Percentiles rank a stretch among this genome's conserved stretches.
phyloP scores from a whole-genome alignment of 1,140 invertebrate genomes.

The Lepidurus couesii region DNA sequence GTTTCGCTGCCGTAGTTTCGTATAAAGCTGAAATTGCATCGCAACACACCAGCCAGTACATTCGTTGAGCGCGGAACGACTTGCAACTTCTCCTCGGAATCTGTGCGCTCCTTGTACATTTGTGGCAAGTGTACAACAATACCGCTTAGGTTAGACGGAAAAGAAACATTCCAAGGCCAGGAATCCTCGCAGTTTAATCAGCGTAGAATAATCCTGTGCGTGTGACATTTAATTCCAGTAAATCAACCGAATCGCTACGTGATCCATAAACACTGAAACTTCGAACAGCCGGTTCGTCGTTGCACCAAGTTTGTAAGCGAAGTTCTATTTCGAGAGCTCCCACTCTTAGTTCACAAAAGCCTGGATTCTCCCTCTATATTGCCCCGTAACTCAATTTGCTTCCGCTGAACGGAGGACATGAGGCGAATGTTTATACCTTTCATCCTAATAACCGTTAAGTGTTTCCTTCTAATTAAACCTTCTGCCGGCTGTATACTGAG shows the following conservation, averaged over 20 bases:
- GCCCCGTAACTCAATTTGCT: not conserved
- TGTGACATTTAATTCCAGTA: not conserved
- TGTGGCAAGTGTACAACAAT: not conserved
- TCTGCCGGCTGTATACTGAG: not conserved
- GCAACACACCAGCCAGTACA: not conserved
- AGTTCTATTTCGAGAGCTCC: too few species aligned
- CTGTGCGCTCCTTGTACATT: too few species aligned
- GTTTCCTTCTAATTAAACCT: slow-evolving; percentile 3
- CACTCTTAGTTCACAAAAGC: not conserved
- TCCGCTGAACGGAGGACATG: not conserved
- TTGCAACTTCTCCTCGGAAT: too few species aligned
- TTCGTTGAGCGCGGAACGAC: not conserved
- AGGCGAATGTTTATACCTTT: not conserved
- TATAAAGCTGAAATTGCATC: slow-evolving; percentile 14
- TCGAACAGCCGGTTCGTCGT: too few species aligned
- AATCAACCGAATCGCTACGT: not conserved
- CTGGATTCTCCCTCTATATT: not conserved
- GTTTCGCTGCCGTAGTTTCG: not conserved
- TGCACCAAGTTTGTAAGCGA: too few species aligned
- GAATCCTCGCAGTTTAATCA: not conserved
- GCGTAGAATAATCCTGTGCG: not conserved
- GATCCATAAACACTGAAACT: not conserved
- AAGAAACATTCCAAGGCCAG: not conserved
- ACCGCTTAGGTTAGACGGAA: not conserved
- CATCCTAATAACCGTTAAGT: slow-evolving; percentile 11